These are phyloP conservation scores for Solea solea DNA, from an alignment of 2,113 vertebrate genomes.

Conservation along the genomic window DNA sequence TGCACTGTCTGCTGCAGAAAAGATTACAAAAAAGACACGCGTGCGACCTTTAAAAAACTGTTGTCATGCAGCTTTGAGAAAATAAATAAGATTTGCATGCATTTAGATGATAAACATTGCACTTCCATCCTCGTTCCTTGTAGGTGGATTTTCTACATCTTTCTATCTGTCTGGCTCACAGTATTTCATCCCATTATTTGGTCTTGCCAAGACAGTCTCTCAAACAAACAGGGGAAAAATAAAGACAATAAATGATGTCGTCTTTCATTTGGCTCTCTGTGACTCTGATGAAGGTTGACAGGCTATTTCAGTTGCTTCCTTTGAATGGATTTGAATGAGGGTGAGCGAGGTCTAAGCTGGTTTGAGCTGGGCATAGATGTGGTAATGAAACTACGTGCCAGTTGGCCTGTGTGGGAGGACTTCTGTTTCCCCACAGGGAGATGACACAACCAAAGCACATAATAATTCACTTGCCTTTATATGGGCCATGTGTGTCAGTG, in stretches of 20 bases:
- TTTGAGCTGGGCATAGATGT: conserved; percentile 51
- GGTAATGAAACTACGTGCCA: conserved; percentile 56
- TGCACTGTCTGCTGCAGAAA: conserved; percentile 13
- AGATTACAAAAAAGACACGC: conserved; percentile 36
- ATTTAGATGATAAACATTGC: conserved; percentile 35
- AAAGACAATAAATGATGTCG: conserved; percentile 43
- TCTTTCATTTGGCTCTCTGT: conserved; percentile 35
- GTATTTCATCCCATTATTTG: conserved; percentile 57
- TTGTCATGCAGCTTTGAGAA: conserved; percentile 6
- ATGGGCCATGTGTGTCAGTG: conserved; percentile 15
- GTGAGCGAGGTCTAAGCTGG: conserved; percentile 26
- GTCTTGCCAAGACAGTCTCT: conserved; percentile 34
- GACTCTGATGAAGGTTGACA: conserved; percentile 58
- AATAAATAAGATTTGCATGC: conserved; percentile 22
- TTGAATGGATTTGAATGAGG: conserved; percentile 45
- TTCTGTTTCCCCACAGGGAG: conserved; percentile 62
- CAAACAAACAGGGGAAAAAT: conserved; percentile 49
- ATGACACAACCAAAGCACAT: conserved; percentile 49
- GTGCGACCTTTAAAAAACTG: conserved; percentile 43
- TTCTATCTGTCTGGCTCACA: conserved; percentile 29
- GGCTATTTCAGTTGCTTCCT: conserved; percentile 55
- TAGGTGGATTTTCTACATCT: conserved; percentile 34
- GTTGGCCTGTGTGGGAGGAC: conserved; percentile 57
- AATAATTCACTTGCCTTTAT: conserved; percentile 36
- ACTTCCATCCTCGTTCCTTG: conserved; percentile 9